Evolutionary conservation across 2,797 vertebrate species (phyloP), one percentile per base, ranked within the genome.

Genomic region (Hyperoplus lanceolatus): DNA sequence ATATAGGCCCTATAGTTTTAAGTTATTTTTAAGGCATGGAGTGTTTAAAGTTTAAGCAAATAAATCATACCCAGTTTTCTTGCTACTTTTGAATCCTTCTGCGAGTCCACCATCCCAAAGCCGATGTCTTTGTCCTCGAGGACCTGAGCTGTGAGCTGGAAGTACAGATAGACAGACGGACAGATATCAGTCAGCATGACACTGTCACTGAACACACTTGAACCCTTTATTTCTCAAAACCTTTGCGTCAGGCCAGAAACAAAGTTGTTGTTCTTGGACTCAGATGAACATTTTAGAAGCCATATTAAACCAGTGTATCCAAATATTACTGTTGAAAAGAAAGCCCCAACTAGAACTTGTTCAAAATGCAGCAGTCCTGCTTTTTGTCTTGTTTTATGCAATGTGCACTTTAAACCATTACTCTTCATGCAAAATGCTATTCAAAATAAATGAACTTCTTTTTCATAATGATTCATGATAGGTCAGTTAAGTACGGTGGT

Each of bases 51-150:
- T 14, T 16, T 59, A 6, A 38, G 29, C 10, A 38, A 1, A 14
- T 16, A 4, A 68, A 66, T 90, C 94, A 75, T 91, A 98, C 98
- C 97, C 36, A 99, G 92, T 86, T 96, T 99, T 93, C 94, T 97
- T 75, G 98, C 98, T 46, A 99, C 96, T 87, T 98, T 99, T 75
- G 95, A 92, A 45, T 98, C 97, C 88, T 95, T 98, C 84, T 97
- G 96, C 69, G 97, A 94, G 89, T 99, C 97, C 70, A 99, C 95
- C 95, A 97, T 96, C 71, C 96, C 97, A 13, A 99, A 99, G 4
- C 97, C 98, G 0, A 99, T 97, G 80, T 96, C 96, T 84, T 96
- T 97, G 86, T 97, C 94, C 80, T 99, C 97, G 81, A 99, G 94
- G 67, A 99, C 96, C 89, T 99, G 98, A 80, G 97, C 98, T 16